These are phyloP conservation scores for Helicolenus hilgendorfi DNA, from an alignment of 2,797 vertebrate species.

Conservation along the genomic window DNA sequence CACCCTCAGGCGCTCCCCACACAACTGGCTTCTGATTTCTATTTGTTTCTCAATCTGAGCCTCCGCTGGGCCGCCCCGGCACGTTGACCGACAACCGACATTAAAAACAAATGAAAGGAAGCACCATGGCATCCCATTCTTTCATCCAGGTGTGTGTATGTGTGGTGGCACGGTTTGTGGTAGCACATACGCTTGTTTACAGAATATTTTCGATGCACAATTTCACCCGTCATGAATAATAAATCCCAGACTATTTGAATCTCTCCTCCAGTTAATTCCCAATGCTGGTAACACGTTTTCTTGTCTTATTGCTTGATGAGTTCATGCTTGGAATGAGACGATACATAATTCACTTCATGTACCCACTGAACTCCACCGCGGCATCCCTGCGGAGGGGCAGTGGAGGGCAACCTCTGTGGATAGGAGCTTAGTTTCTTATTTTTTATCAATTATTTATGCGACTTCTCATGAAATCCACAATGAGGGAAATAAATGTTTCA, in stretches of 20 bases:
- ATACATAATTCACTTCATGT: constrained; percentile 62
- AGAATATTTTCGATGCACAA: constrained; percentile 35
- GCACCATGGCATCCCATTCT: constrained; percentile 18
- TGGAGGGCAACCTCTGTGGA: not conserved
- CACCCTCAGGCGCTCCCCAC: constrained; percentile 64
- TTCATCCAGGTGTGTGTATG: constrained; percentile 30
- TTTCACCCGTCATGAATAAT: constrained; percentile 58
- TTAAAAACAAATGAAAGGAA: constrained; percentile 64
- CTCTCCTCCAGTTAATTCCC: constrained; percentile 50
- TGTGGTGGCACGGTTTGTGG: not conserved
- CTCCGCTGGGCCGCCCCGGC: constrained; percentile 6
- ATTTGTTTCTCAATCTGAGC: constrained; percentile 68
- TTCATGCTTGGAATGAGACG: constrained; percentile 37
- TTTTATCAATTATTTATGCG: constrained; percentile 55
- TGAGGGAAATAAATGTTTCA: constrained; percentile 28
- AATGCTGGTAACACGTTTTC: constrained; percentile 25
- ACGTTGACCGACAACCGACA: constrained; percentile 48
- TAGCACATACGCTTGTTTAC: not conserved
- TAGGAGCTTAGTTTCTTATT: constrained; percentile 8
- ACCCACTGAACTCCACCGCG: constrained; percentile 19
- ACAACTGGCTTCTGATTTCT: constrained; percentile 73
- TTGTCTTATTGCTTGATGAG: constrained; percentile 28
- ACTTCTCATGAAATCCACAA: constrained; percentile 21
- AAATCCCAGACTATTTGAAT: constrained; percentile 34
- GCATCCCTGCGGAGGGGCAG: not conserved